These are phyloP conservation scores for Anthophora plumipes DNA, from an alignment of 2,888 invertebrate species.

Conservation along the genomic window DNA sequence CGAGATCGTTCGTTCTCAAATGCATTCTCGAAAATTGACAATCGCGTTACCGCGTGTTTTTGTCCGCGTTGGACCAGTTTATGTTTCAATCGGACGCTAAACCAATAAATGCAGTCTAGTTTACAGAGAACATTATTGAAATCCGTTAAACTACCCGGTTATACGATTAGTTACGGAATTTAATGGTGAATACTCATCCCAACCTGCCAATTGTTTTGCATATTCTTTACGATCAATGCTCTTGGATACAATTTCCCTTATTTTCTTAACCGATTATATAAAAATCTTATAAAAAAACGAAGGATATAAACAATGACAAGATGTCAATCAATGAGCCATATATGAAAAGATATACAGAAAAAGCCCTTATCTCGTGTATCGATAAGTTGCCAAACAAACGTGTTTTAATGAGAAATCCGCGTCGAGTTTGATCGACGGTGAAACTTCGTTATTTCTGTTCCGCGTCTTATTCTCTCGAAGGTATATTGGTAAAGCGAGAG, in stretches of 20 bases:
- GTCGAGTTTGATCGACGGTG: background rate
- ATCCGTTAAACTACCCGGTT: conserved; percentile 42
- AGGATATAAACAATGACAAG: background rate
- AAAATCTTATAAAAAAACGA: background rate
- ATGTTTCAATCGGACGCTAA: conserved; percentile 29
- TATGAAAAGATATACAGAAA: too few species aligned
- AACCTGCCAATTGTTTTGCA: background rate
- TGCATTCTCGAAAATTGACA: conserved; percentile 34
- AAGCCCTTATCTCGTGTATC: too few species aligned
- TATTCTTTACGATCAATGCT: conserved; percentile 30
- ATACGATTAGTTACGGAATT: conserved; percentile 39
- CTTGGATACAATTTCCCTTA: conserved; percentile 9
- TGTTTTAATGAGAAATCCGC: background rate
- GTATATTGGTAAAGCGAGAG: conserved; percentile 12
- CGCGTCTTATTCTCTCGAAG: conserved; percentile 4
- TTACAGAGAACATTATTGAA: conserved; percentile 48
- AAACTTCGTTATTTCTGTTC: background rate
- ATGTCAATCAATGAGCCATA: background rate
- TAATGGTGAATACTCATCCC: conserved; percentile 7
- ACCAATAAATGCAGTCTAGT: conserved; percentile 40
- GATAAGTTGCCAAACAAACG: conserved; percentile 2
- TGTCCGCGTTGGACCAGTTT: conserved; percentile 19
- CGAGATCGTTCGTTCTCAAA: background rate
- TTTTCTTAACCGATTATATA: conserved; percentile 32
- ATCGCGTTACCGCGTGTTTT: conserved; percentile 38